Percentiles rank a stretch among this genome's conserved stretches.
Evolutionary conservation across 1,140 invertebrate species (phyloP).

Genomic region (Phymorhynchus buccinoides): DNA sequence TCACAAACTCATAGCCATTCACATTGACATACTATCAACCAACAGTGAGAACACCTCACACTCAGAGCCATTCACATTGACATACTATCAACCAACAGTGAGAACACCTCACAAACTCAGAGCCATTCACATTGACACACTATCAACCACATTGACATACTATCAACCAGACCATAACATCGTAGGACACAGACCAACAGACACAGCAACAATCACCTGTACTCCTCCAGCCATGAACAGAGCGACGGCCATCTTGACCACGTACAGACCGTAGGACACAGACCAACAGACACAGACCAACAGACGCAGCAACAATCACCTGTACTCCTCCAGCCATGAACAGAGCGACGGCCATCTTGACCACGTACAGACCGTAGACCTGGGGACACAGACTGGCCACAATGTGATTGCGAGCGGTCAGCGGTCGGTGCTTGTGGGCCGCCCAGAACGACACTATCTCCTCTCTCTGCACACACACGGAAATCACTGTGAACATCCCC

Average conservation of each 20-base stretch:
- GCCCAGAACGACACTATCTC: slow-evolving; percentile 86
- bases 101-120: no score
- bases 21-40: no score
- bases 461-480: slow-evolving; percentile 73
- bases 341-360: slow-evolving; percentile 87
- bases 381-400: slow-evolving; percentile 88
- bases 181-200: no score
- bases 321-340: slow-evolving; percentile 82
- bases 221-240: slow-evolving; percentile 83
- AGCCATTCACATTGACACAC: no score
- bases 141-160: no score
- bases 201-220: slow-evolving; percentile 55
- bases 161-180: no score
- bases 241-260: slow-evolving; percentile 88
- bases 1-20: no score
- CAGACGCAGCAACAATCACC: slow-evolving; percentile 51
- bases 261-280: slow-evolving; percentile 92
- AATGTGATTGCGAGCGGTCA: slow-evolving; percentile 85
- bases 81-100: no score
- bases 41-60: no score
- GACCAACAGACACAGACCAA: no score
- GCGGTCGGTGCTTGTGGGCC: slow-evolving; percentile 77
- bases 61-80: no score
- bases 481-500: no score
- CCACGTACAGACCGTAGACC: slow-evolving; percentile 89